Conservation (phyloP, 2,113 vertebrate species). For the Damaliscus lunatus region DNA sequence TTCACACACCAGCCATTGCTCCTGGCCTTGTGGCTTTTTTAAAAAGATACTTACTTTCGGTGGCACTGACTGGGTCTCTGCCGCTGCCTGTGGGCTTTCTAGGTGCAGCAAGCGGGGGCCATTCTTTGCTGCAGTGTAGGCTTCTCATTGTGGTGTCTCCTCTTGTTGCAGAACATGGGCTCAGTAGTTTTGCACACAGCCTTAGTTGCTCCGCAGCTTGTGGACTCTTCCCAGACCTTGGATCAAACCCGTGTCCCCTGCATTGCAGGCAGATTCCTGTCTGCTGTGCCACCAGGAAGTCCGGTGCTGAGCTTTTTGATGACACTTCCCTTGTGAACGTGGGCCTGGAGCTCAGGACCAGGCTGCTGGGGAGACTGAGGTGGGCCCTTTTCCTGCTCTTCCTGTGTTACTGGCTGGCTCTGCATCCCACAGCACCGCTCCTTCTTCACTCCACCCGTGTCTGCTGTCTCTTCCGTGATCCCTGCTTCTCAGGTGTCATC, state of each 20-base stretch:
- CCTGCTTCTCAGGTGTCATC: not conserved
- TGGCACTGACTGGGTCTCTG: not conserved
- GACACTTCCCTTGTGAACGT: not conserved
- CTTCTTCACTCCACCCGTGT: not conserved
- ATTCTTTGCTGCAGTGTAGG: fast-evolving
- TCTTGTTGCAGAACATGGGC: not conserved
- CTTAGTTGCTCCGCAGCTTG: not conserved
- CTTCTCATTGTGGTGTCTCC: not conserved
- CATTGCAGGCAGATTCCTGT: not conserved
- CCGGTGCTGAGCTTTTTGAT: not conserved
- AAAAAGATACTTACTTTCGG: not conserved
- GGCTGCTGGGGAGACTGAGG: not conserved
- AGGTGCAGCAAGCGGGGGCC: not conserved
- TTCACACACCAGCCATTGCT: not conserved
- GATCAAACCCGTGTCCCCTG: not conserved
- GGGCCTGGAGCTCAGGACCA: not conserved
- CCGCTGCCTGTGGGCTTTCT: not conserved
- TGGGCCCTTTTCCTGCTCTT: not conserved
- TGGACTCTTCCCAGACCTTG: not conserved
- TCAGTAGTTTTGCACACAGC: not conserved
- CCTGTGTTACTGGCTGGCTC: not conserved
- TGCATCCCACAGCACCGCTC: fast-evolving
- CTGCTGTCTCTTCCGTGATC: not conserved
- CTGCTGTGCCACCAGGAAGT: not conserved
- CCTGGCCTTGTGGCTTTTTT: not conserved